phyloP scores from a whole-genome alignment of 2,888 invertebrate species.

The Cerastoderma edule region DNA sequence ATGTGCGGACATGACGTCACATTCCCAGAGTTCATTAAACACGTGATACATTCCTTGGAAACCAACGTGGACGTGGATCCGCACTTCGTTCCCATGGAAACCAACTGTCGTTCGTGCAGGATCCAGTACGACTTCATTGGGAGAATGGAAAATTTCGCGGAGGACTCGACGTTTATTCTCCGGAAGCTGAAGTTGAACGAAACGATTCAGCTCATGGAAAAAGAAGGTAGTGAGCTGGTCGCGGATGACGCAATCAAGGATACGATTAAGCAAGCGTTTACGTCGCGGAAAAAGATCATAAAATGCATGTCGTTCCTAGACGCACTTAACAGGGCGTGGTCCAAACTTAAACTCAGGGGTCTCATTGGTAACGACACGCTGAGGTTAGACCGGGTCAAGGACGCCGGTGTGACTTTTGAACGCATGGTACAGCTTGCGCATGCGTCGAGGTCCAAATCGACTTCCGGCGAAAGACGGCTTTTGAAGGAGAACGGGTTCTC shows the following conservation, averaged over 20 bases:
- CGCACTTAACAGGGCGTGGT: slow-evolving; percentile 61
- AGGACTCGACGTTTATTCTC: slow-evolving; percentile 45
- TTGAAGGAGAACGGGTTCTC: slow-evolving; percentile 17
- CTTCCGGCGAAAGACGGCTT: background rate
- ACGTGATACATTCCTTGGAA: slow-evolving; percentile 57
- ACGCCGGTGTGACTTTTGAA: background rate
- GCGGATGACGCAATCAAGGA: slow-evolving; percentile 41
- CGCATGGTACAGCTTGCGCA: slow-evolving; percentile 25
- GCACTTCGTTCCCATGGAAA: slow-evolving; percentile 65
- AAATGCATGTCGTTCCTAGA: slow-evolving; percentile 59
- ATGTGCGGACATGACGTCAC: slow-evolving; percentile 69
- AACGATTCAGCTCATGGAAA: slow-evolving; percentile 17
- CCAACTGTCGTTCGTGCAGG: slow-evolving; percentile 64
- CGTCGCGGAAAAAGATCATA: slow-evolving; percentile 27
- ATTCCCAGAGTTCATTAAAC: slow-evolving; percentile 68
- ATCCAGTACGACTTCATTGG: slow-evolving; percentile 64
- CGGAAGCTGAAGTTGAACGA: slow-evolving; percentile 31
- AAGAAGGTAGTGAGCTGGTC: slow-evolving; percentile 31
- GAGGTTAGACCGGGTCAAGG: background rate
- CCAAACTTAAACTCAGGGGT: slow-evolving; percentile 67
- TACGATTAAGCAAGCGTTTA: slow-evolving; percentile 34
- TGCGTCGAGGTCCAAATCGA: slow-evolving; percentile 23
- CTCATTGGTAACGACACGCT: slow-evolving; percentile 42
- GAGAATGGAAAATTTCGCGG: slow-evolving; percentile 64
- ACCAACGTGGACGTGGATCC: slow-evolving; percentile 51